Evolutionary conservation across 2,113 vertebrate genomes (phyloP).

Genomic region (Opisthocomus hoazin): DNA sequence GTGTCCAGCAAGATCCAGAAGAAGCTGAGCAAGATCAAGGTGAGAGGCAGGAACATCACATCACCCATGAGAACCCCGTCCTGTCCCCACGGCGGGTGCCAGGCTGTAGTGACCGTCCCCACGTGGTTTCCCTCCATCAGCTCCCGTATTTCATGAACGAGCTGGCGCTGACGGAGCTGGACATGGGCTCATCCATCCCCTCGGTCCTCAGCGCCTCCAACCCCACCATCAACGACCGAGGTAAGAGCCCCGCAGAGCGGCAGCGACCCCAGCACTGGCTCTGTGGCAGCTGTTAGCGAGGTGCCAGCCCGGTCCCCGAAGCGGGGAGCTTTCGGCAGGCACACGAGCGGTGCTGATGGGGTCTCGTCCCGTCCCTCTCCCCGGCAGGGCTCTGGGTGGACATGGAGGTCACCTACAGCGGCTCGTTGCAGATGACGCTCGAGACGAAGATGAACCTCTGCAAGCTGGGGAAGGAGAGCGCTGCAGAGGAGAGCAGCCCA

Average conservation of each 20-base stretch:
- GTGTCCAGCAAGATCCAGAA: slow-evolving; percentile 87
- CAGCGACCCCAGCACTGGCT: neutral
- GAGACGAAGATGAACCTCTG: slow-evolving; percentile 89
- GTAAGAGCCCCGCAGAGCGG: slow-evolving; percentile 11
- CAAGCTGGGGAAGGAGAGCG: slow-evolving; percentile 82
- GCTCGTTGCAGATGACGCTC: slow-evolving; percentile 85
- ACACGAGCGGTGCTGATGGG: neutral
- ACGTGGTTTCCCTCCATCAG: slow-evolving; percentile 47
- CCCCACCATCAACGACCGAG: slow-evolving; percentile 77
- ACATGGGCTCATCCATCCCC: slow-evolving; percentile 85
- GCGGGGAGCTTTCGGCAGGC: neutral
- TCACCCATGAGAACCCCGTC: rapidly evolving
- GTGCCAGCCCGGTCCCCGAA: rapidly evolving
- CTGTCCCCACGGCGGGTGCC: rapidly evolving
- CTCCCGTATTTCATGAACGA: slow-evolving; percentile 91
- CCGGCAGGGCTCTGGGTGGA: slow-evolving; percentile 84
- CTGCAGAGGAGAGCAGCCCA: slow-evolving; percentile 51
- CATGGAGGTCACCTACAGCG: slow-evolving; percentile 82
- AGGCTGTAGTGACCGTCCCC: neutral
- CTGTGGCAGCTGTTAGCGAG: rapidly evolving
- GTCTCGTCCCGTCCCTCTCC: neutral
- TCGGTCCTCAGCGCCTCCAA: slow-evolving; percentile 72
- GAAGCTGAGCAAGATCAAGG: slow-evolving; percentile 89
- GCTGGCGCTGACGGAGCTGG: slow-evolving; percentile 81
- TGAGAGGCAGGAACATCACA: slow-evolving; percentile 31